A percentile compares a stretch with the other conserved stretches of the same genome.
Conservation (phyloP, 2,113 vertebrate genomes). For the Nesogale talazaci region DNA sequence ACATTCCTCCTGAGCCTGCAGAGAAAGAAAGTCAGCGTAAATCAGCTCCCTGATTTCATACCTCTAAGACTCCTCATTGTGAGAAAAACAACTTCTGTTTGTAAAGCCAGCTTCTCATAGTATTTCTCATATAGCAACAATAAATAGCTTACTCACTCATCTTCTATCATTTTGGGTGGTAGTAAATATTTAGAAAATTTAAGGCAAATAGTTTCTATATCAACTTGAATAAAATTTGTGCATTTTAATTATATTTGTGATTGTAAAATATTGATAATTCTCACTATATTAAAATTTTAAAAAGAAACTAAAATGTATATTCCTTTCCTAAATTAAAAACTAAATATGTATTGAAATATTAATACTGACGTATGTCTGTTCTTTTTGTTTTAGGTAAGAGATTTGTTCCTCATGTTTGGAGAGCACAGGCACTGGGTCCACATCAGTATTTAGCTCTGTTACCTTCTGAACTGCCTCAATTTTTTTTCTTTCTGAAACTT, state of each 20-base stretch:
- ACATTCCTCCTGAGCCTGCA: no score
- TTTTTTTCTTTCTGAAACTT: background rate
- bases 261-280: background rate
- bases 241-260: slow-evolving; percentile 3
- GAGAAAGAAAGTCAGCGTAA: no score
- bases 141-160: no score
- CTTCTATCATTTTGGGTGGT: background rate
- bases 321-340: slow-evolving; percentile 15
- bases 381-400: background rate
- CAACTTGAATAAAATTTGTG: background rate
- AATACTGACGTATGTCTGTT: background rate
- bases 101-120: no score
- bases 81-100: no score
- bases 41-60: no score
- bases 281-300: slow-evolving; percentile 37
- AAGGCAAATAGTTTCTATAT: background rate
- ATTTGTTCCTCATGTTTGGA: background rate
- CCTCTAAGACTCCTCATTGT: no score
- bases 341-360: slow-evolving; percentile 1
- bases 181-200: slow-evolving; percentile 24
- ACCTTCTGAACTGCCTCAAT: background rate
- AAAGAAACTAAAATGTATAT: background rate
- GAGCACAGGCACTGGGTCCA: background rate
- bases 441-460: background rate
- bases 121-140: no score